phyloP scores from a whole-genome alignment of 2,113 vertebrate genomes.

The crab-eating macaque (Macaca fascicularis) region DNA sequence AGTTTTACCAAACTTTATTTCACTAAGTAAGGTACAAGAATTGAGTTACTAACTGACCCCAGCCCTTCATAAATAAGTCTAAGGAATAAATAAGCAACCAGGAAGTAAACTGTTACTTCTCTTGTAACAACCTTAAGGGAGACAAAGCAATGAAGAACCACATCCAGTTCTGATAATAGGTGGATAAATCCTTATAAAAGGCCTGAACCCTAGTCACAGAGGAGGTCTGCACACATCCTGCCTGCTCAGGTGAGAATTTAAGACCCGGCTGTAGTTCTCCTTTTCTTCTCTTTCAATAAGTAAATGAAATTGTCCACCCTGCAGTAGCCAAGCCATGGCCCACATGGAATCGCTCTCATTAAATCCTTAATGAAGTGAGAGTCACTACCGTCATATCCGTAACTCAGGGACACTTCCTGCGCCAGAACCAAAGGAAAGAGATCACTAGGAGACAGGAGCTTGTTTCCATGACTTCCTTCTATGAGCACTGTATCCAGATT shows the following conservation, averaged over 20 bases:
- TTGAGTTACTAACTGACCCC: background rate
- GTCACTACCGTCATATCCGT: too few species aligned
- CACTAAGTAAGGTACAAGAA: background rate
- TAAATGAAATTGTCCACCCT: background rate
- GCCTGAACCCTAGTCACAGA: background rate
- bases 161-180: background rate
- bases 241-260: background rate
- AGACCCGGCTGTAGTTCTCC: background rate
- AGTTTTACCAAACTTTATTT: background rate
- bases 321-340: background rate
- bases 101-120: background rate
- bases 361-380: background rate
- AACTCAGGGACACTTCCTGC: too few species aligned
- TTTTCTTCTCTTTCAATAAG: background rate
- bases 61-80: background rate
- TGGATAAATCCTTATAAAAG: background rate
- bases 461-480: background rate
- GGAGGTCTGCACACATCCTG: background rate
- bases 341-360: background rate
- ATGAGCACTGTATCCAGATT: background rate
- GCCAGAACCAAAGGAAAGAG: background rate
- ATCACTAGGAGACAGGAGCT: background rate
- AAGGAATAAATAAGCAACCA: background rate
- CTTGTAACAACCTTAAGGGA: background rate
- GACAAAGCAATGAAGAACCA: background rate